Evolutionary conservation across 2,888 invertebrate species (phyloP), one percentile per base, ranked within the genome.

Genomic region (Oscheius sp.): DNA sequence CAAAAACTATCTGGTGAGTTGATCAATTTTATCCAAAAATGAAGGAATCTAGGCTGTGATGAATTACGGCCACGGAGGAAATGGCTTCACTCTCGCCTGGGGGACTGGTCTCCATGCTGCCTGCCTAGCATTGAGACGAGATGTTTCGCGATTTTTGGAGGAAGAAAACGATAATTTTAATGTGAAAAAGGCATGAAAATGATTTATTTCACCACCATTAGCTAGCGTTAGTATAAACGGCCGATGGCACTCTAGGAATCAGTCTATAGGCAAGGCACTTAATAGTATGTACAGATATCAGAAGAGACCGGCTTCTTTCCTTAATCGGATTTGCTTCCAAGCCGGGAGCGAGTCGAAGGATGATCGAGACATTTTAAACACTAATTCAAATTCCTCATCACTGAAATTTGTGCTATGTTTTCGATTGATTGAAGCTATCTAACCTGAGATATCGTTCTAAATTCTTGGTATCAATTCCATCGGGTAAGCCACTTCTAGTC

Each of bases 21-120:
- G 39, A 58, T n/a, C n/a, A n/a, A n/a, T n/a, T n/a, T n/a, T 10
- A 53, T 15, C 27, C 29, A 57, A 27, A n/a, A 27, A 27, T 4
- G 12, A 23, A 52, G 4, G 27, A 29, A 34, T n/a, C 55, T n/a
- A 71, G 69, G 67, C 74, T 2, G 73, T 76, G 6, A 74, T 74
- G 61, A 84, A 84, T 69, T 84, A 84, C 65, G 84, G 84, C 27
- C 84, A 84, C 69, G 82, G 82, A 4, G 80, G 81, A 3, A 84
- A 83, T 52, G 84, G 84, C n/a, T 82, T 84, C 74, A 81, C 82
- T 23, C 71, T 84, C 23, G 79, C 78, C 31, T 84, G 82, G 78
- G 84, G 84, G 20, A 78, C 79, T 23, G 82, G 78, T 3, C 64
- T 73, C 2, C 74, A 80, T 27, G 82, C 77, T 10, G 77, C 77